Percentiles rank a stretch among this genome's conserved stretches.
These are phyloP conservation scores for Aporophyla nigra DNA, from an alignment of 2,888 invertebrate species.

Conservation along the genomic window DNA sequence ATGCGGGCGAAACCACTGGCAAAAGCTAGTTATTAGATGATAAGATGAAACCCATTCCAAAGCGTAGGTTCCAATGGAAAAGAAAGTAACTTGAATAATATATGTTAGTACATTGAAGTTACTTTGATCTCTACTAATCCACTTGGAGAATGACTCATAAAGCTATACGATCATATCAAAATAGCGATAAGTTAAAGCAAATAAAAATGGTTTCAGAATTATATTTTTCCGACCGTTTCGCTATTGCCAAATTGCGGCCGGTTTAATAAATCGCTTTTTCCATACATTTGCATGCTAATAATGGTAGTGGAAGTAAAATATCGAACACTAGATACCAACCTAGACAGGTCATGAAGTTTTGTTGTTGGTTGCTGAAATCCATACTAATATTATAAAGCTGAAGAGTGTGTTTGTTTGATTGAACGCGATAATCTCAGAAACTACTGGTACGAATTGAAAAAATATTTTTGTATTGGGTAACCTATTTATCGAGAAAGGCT, in stretches of 20 bases:
- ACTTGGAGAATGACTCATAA: neutral
- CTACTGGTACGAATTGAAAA: too few species aligned
- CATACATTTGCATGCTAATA: slow-evolving; percentile 37
- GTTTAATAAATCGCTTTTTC: slow-evolving; percentile 33
- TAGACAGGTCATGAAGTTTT: neutral
- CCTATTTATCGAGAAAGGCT: too few species aligned
- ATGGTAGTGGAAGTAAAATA: slow-evolving; percentile 11
- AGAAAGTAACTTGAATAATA: too few species aligned
- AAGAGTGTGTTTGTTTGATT: too few species aligned
- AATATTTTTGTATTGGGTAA: too few species aligned
- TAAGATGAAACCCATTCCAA: too few species aligned
- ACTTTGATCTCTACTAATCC: neutral
- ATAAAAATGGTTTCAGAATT: slow-evolving; percentile 33
- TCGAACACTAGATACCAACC: neutral
- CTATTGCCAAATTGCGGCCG: slow-evolving; percentile 33
- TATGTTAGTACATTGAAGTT: too few species aligned
- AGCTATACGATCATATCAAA: neutral
- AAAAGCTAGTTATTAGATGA: too few species aligned
- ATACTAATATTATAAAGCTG: too few species aligned
- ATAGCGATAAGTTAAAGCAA: slow-evolving; percentile 9
- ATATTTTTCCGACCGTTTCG: slow-evolving; percentile 22
- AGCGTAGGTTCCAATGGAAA: too few species aligned
- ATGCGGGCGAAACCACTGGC: too few species aligned
- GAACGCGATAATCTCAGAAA: too few species aligned
- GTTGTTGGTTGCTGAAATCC: neutral